Evolutionary conservation across 2,888 invertebrate genomes (phyloP), one percentile per base, ranked within the genome.

Genomic region (Megamerina dolium): DNA sequence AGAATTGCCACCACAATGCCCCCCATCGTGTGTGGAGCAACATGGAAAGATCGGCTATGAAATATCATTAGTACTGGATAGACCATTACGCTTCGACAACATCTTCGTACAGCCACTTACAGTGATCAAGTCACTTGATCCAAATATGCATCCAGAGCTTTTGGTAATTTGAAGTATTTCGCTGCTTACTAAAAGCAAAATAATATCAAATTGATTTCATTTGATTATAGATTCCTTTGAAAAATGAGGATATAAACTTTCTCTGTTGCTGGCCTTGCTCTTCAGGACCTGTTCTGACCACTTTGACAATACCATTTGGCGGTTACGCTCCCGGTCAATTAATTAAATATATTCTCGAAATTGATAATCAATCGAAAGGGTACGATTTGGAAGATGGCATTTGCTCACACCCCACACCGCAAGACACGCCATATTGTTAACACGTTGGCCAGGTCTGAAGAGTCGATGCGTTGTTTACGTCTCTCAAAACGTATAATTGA

Each of bases 1-100:
- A 26, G 45, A 51, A n/a, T 29, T 61, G 13, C 60, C 60, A 2
- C 27, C 23, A 23, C 46, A 54, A 31, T 53, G 57, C 37, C 58
- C 57, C 1, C 53, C 59, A 4, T 57, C 59, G 2, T 87, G 85
- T 66, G 82, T 81, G 57, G 82, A 82, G 4, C 74, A 81, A 61
- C 74, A 74, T 68, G 87, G 90, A 0, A 77, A 80, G 59, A 78
- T 92, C 21, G 74, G 83, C 16, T 92, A 91, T 62, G 81, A 79
- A 4, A 75, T 87, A 3, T 84, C 82, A 61, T 83, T 84, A 5
- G 80, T 77, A 1, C 67, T 91, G 8, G 87, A 89, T 63, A 75
- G 85, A 8, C 85, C 87, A n/a, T 85, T 85, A 83, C 85, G 83
- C 55, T 83, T 83, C 65, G 58, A 65, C 27, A 64, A 61, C 43